Conservation (phyloP, 2,113 vertebrate species). For the Sceloporus undulatus region DNA sequence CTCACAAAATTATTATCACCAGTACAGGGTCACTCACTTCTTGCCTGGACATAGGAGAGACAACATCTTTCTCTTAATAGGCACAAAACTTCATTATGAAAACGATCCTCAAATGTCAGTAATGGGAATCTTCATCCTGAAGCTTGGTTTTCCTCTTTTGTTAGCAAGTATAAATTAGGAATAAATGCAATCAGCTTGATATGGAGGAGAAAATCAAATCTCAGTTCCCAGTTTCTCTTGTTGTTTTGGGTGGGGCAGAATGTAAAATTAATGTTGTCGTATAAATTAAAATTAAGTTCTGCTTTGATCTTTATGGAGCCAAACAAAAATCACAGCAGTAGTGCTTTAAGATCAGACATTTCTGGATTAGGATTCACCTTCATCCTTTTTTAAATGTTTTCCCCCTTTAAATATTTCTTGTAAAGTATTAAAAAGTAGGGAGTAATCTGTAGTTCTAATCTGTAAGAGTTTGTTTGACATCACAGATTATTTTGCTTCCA, state of each 20-base stretch:
- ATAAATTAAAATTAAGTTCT: not conserved
- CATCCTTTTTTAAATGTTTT: constrained; percentile 1
- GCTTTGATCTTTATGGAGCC: not conserved
- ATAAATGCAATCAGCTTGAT: not conserved
- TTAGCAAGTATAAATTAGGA: not conserved
- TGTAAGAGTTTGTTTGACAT: constrained; percentile 42
- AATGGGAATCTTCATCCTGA: not conserved
- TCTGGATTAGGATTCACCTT: not conserved
- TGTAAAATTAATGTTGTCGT: not conserved
- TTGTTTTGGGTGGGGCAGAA: not conserved
- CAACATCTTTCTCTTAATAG: not conserved
- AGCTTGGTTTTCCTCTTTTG: not conserved
- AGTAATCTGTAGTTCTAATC: not conserved
- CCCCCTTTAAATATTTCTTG: not conserved
- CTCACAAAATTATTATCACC: not conserved
- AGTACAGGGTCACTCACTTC: not conserved
- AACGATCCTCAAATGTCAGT: not conserved
- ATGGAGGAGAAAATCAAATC: not conserved
- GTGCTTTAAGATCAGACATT: not conserved
- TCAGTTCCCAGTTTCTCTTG: not conserved
- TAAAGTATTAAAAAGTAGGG: not conserved
- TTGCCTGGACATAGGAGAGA: not conserved
- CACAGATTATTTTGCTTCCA: constrained; percentile 42
- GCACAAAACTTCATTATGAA: not conserved
- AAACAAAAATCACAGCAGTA: not conserved